Base-by-base conservation (phyloP, 2,888 invertebrate species). In the Trachelus tabidus region DNA sequence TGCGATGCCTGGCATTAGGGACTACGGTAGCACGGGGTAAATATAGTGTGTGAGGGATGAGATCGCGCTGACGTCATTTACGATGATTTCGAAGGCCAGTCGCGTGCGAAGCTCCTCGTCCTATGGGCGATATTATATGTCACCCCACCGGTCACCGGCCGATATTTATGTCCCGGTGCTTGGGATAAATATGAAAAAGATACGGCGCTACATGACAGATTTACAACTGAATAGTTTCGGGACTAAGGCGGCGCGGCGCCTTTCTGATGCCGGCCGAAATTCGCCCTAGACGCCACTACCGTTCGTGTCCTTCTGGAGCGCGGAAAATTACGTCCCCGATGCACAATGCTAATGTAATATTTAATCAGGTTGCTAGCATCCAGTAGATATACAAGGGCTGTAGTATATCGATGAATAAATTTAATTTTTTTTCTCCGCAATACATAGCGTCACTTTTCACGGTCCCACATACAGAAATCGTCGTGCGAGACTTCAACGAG, bases 161-260 rank as follows among this genome's bases (percentile, higher is more conserved):
- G 85, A 85, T 85, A 87, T 85, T 87, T 85, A 86, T 83, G 87
- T 86, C 77, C 79, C 75, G 40, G 73, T 68, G 73, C 68, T 31
- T 77, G 81, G 78, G 83, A 83, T 85, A 86, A 86, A 86, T 86
- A 86, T 81, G 82, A 82, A 86, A 83, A 81, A 81, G 86, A 82
- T 82, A 80, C 79, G 77, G 73, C 75, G 69, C 76, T 56, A 76
- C 77, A 69, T 76, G 80, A 80, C 80, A 80, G 81, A 81, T 81
- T 81, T 81, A 81, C 81, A 77, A 77, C 79, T 69, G 68, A 76
- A 76, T 76, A 73, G 76, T 76, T 31, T 4, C 77, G 73, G 76
- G 73, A 69, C 75, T 73, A 75, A 73, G 68, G 56, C 76, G 75
- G 68, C 9, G 56, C 56, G 78, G 68, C 76, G 76, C 71, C 73